Percentiles rank a stretch among this genome's conserved stretches.
These are phyloP conservation scores for Ophion costatus DNA, from an alignment of 2,888 invertebrate genomes.

Conservation along the genomic window DNA sequence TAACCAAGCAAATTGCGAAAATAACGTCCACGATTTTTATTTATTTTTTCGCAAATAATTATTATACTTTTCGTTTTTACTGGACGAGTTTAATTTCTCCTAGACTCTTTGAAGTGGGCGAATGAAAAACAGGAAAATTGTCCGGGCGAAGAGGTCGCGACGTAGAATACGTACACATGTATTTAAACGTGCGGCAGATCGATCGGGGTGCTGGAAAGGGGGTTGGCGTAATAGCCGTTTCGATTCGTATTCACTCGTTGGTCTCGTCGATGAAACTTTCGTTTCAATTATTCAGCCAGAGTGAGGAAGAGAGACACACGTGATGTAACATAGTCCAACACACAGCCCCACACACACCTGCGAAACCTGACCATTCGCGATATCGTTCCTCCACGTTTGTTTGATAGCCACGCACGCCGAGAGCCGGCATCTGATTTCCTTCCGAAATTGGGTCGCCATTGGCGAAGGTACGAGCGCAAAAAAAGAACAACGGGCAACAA, in stretches of 20 bases:
- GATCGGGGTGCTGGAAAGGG: slow-evolving; percentile 26
- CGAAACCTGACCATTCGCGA: slow-evolving; percentile 19
- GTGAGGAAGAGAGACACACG: slow-evolving; percentile 14
- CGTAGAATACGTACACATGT: slow-evolving; percentile 4
- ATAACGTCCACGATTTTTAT: background rate
- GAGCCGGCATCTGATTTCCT: slow-evolving; percentile 50
- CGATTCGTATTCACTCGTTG: slow-evolving; percentile 40
- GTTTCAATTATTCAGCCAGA: slow-evolving; percentile 57
- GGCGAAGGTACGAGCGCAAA: background rate
- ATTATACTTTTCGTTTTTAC: background rate
- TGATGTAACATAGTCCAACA: slow-evolving; percentile 21
- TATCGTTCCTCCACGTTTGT: slow-evolving; percentile 47
- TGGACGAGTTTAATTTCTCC: background rate
- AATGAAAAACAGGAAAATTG: background rate
- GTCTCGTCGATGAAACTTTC: slow-evolving; percentile 51
- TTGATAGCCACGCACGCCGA: slow-evolving; percentile 36
- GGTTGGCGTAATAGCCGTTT: slow-evolving; percentile 40
- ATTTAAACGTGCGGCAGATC: slow-evolving; percentile 15
- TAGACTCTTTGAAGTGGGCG: background rate
- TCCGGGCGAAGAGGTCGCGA: background rate
- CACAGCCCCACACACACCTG: background rate
- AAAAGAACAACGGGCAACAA: slow-evolving; percentile 12
- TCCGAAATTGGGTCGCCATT: slow-evolving; percentile 58
- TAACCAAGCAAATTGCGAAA: background rate
- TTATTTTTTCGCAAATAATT: background rate